Evolutionary conservation across 2,888 invertebrate species (phyloP).

Genomic region (Lasioglossum marginatum): DNA sequence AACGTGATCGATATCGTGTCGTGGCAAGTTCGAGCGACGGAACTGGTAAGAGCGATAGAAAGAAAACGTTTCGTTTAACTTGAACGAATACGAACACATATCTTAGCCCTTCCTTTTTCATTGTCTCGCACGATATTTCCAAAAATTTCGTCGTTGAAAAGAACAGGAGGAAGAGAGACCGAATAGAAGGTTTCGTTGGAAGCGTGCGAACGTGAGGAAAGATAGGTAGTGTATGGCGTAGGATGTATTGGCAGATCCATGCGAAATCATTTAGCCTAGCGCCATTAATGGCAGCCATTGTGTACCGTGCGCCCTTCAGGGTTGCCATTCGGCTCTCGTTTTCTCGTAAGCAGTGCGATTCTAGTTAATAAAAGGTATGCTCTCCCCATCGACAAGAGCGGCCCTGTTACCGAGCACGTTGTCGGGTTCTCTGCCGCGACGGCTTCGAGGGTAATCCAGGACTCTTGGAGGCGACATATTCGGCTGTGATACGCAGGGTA

Average conservation of each 20-base stretch:
- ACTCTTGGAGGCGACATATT: not conserved
- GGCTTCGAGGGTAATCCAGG: not conserved
- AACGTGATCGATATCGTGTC: constrained; percentile 4
- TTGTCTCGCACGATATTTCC: not conserved
- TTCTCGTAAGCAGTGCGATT: constrained; percentile 39
- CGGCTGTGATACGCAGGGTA: constrained; percentile 14
- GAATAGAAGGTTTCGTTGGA: not conserved
- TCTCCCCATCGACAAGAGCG: not conserved
- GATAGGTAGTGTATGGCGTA: constrained; percentile 38
- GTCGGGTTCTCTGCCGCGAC: not conserved
- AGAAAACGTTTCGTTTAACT: not conserved
- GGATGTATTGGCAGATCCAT: constrained; percentile 29
- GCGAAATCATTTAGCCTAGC: constrained; percentile 52
- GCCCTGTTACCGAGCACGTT: not conserved
- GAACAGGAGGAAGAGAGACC: not conserved
- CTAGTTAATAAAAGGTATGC: constrained; percentile 29
- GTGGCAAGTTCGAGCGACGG: not conserved
- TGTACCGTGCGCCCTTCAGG: constrained; percentile 65
- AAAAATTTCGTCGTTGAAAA: not conserved
- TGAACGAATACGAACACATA: not conserved
- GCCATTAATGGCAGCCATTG: constrained; percentile 69
- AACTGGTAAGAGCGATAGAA: constrained; percentile 11
- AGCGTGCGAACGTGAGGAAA: constrained; percentile 14
- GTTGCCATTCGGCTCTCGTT: constrained; percentile 51
- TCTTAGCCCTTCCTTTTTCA: not conserved